Evolutionary conservation across 2,888 invertebrate species (phyloP), one percentile per base, ranked within the genome.

Genomic region (Orthonychiurus folsomi): DNA sequence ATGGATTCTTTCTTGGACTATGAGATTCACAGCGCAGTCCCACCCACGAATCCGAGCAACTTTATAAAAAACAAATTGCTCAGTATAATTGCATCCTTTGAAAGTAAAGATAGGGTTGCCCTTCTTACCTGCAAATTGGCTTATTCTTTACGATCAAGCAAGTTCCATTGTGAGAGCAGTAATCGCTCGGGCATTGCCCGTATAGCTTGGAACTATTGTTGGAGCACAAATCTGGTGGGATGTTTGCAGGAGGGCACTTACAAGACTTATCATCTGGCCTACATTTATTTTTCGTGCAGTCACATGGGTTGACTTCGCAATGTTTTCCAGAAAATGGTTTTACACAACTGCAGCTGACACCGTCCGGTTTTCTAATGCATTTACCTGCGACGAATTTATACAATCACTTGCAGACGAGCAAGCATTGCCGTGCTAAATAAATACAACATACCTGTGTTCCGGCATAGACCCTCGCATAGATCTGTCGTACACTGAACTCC

Each of bases 401-500:
- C n/a, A n/a, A n/a, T n/a, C n/a, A n/a, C n/a, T n/a, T n/a, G n/a
- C n/a, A n/a, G n/a, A n/a, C n/a, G n/a, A n/a, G n/a, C n/a, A n/a
- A n/a, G n/a, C n/a, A n/a, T n/a, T n/a, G n/a, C n/a, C n/a, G n/a
- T n/a, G n/a, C n/a, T n/a, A n/a, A n/a, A n/a, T n/a, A n/a, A n/a
- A n/a, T n/a, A n/a, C n/a, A 52, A 64, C 65, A 74, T 73, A 69
- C 85, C 85, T 48, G 82, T 83, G 74, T 83, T 83, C 64, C 79
- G 79, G 73, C 86, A 86, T 66, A 80, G 80, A 9, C 37, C 37
- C 20, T 79, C 76, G 74, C 86, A 86, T 3, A 78, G 76, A 70
- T 83, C 80, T 50, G 79, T 78, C 67, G 85, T 83, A 73, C 87
- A 86, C 18, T 79, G 78, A 56, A 81, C 80, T 2, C 86, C 86